Conservation (phyloP, 2,888 invertebrate genomes). For the Sarcophaga subvicina region DNA sequence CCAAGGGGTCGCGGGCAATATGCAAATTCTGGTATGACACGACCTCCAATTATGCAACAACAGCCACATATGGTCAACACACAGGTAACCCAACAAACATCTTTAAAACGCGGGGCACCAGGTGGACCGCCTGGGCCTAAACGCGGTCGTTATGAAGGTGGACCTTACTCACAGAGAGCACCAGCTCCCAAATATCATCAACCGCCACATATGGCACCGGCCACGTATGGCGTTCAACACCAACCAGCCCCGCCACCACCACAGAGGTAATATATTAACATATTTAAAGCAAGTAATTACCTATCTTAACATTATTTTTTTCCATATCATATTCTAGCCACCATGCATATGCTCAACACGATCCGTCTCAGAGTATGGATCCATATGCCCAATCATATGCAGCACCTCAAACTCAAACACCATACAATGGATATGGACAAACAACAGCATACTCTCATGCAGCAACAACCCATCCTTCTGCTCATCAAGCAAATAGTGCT, state of each 20-base stretch:
- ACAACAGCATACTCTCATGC: conserved; percentile 77
- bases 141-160: conserved; percentile 81
- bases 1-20: conserved; percentile 81
- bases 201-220: conserved; percentile 74
- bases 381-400: conserved; percentile 81
- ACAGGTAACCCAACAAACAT: conserved; percentile 80
- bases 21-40: conserved; percentile 77
- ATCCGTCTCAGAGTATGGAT: conserved; percentile 80
- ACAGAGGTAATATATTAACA: conserved; percentile 73
- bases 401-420: conserved; percentile 76
- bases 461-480: conserved; percentile 72
- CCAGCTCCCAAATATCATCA: conserved; percentile 81
- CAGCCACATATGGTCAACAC: conserved; percentile 79
- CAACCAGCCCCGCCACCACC: conserved; percentile 74
- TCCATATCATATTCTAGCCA: conserved; percentile 72
- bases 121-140: conserved; percentile 81
- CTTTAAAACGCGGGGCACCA: conserved; percentile 81
- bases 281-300: neutral
- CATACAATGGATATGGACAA: conserved; percentile 81
- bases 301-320: neutral
- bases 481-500: conserved; percentile 76
- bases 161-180: conserved; percentile 79
- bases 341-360: conserved; percentile 80
- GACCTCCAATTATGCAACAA: conserved; percentile 77
- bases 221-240: conserved; percentile 75